Base-by-base conservation (phyloP, 2,797 vertebrate genomes). In the Ctenochaetus hawaiiensis region DNA sequence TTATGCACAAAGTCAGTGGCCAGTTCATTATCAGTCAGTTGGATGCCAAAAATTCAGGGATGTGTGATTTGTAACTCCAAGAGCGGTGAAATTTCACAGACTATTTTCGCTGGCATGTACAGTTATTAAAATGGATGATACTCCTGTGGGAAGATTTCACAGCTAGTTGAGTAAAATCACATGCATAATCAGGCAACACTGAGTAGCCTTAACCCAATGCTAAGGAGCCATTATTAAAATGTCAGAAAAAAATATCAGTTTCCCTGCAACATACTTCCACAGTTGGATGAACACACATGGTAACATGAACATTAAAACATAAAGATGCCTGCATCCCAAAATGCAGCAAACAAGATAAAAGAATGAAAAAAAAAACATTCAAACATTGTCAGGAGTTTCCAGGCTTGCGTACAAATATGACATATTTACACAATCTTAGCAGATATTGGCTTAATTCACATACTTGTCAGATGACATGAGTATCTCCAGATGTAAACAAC, bases 381-480 rank as follows among this genome's bases (percentile, higher is more conserved):
- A 83, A 87, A 90, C 78, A 85, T 30, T 80, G 58, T 64, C 72
- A 78, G 75, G 83, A 91, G 88, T 83, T 59, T 45, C 64, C 56
- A 41, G 61, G 70, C 67, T 39, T 53, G 41, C 73, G 73, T 66
- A 77, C 77, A 83, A 72, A 39, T 86, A 71, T 66, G 14, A 63
- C 54, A 53, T 86, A 87, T 91, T 91, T 92, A 89, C 67, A 86
- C 84, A 83, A 84, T 74, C 17, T 0, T 52, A 16, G 47, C 70
- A 70, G 77, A 77, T 66, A 65, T 61, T 53, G 17, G 13, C 70
- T 85, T 85, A 80, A 81, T 88, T 87, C 90, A 88, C 89, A 92
- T 84, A 85, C 72, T 87, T 87, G 90, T 92, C 87, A 86, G 77
- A 78, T 67, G 73, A 76, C 85, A 87, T 90, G 88, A 91, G 83